These are phyloP conservation scores for Buathra laborator DNA, from an alignment of 2,888 invertebrate species.

Conservation along the genomic window DNA sequence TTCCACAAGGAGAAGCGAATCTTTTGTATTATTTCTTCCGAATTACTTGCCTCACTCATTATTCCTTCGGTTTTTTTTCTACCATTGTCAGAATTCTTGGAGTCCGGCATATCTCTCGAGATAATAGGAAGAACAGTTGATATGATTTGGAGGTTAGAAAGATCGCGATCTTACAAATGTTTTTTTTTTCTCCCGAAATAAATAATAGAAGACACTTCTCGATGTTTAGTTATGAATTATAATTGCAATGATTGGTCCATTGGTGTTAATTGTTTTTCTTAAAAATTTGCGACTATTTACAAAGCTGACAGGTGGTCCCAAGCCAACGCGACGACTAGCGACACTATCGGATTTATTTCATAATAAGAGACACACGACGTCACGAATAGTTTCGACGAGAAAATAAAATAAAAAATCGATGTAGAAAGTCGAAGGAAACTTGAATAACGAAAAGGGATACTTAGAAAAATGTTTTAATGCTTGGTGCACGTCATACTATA, in stretches of 20 bases:
- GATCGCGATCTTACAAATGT: background rate
- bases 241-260: background rate
- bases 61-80: conserved; percentile 52
- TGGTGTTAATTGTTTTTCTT: background rate
- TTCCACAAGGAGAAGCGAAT: background rate
- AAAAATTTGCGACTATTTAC: conserved; percentile 1
- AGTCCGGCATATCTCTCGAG: conserved; percentile 33
- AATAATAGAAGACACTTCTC: background rate
- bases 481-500: conserved; percentile 78
- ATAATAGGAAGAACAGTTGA: background rate
- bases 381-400: background rate
- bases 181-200: background rate
- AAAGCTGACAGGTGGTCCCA: conserved; percentile 24
- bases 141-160: conserved; percentile 49
- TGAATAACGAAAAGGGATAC: conserved; percentile 43
- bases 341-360: background rate
- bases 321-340: background rate
- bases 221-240: background rate
- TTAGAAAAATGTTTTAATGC: conserved; percentile 81
- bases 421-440: background rate
- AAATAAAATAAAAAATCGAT: background rate
- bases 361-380: background rate
- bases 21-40: background rate
- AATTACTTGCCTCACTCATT: conserved; percentile 72
- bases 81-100: conserved; percentile 1